Evolutionary conservation across 2,797 vertebrate species (phyloP).

Genomic region (Holocentrus rufus): DNA sequence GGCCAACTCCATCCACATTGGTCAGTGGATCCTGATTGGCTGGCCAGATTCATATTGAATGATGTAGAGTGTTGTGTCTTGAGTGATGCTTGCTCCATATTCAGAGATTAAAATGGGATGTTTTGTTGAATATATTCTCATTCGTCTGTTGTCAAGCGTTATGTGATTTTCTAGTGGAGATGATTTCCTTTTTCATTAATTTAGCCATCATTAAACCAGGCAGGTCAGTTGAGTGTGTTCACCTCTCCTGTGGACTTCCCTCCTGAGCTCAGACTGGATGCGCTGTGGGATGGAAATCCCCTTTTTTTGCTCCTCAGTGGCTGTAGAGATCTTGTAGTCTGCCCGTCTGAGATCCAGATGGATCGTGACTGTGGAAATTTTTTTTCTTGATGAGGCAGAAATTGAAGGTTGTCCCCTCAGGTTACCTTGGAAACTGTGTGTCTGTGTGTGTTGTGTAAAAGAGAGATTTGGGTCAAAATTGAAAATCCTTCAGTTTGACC

Average conservation of each 20-base stretch:
- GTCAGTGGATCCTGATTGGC: constrained; percentile 10
- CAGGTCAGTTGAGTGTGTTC: not conserved
- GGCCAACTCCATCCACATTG: not conserved
- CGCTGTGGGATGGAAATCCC: not conserved
- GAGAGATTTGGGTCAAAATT: constrained; percentile 57
- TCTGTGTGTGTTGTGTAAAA: constrained; percentile 31
- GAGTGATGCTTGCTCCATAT: not conserved
- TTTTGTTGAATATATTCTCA: not conserved
- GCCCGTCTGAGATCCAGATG: constrained; percentile 48
- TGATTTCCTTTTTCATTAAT: not conserved
- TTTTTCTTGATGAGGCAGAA: constrained; percentile 36
- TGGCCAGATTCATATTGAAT: constrained; percentile 1
- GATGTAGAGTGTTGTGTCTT: not conserved
- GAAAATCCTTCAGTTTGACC: constrained; percentile 42
- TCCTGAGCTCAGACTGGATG: constrained; percentile 2
- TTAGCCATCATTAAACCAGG: not conserved
- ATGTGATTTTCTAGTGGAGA: not conserved
- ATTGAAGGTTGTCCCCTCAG: constrained; percentile 9
- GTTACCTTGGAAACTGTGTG: constrained; percentile 71
- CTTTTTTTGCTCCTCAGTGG: not conserved
- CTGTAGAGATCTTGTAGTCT: constrained; percentile 36
- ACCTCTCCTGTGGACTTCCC: constrained; percentile 5
- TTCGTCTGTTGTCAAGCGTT: not conserved
- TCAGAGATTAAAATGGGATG: not conserved
- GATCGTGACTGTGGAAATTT: constrained; percentile 46